A percentile compares a stretch with the other conserved stretches of the same genome.
Conservation (phyloP, 2,888 invertebrate species). For the Trichogramma dendrolimi region DNA sequence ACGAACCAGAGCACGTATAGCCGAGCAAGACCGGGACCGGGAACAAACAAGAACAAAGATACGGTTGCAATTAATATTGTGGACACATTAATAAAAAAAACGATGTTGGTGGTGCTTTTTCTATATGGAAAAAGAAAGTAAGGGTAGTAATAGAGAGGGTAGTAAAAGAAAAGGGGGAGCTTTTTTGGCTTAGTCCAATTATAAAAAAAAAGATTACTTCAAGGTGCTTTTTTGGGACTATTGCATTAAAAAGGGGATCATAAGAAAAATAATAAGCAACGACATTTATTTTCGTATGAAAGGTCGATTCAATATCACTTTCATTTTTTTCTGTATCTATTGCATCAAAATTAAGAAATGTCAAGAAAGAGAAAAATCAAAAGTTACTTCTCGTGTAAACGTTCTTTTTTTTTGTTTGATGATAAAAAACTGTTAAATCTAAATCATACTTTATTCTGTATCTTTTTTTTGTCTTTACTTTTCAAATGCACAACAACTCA, state of each 20-base stretch:
- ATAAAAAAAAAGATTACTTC: too few species aligned
- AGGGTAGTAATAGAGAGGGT: slow-evolving; percentile 14
- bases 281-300: slow-evolving; percentile 31
- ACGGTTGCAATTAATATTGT: slow-evolving; percentile 53
- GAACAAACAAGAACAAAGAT: slow-evolving; percentile 54
- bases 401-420: too few species aligned
- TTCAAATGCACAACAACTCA: not conserved
- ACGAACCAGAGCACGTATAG: slow-evolving; percentile 54
- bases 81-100: slow-evolving; percentile 49
- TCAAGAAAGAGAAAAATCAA: slow-evolving; percentile 28
- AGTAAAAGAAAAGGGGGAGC: slow-evolving; percentile 19
- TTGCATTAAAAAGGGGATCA: slow-evolving; percentile 5
- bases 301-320: slow-evolving; percentile 26
- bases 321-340: slow-evolving; percentile 1
- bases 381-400: not conserved
- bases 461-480: too few species aligned
- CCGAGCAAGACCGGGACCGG: slow-evolving; percentile 53
- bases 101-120: slow-evolving; percentile 48
- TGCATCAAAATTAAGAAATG: slow-evolving; percentile 14
- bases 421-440: not conserved
- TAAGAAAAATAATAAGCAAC: slow-evolving; percentile 24
- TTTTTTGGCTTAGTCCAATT: slow-evolving; percentile 5
- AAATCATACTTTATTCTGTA: not conserved
- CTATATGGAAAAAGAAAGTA: slow-evolving; percentile 41
- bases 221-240: slow-evolving; percentile 14